Evolutionary conservation across 1,140 invertebrate species (phyloP), one percentile per base, ranked within the genome.

Genomic region (Sminthurides bifidus): DNA sequence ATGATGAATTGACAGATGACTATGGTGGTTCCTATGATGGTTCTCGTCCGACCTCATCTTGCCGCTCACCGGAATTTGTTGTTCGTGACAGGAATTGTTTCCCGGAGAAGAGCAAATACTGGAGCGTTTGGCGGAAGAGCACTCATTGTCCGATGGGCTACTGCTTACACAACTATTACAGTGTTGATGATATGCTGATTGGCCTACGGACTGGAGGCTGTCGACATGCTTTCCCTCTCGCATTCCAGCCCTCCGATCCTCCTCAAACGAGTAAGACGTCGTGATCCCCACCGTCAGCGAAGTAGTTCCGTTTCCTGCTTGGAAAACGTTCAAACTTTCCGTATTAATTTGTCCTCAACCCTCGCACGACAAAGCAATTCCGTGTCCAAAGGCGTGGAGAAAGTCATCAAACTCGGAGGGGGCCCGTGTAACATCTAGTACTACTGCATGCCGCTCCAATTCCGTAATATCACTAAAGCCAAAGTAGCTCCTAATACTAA

Each of bases 281-380:
- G 61, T 65, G 12, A 65, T 64, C 24, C 65, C 65, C 21, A 65
- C 45, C n/a, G 58, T 65, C 19, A 65, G 35, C 3, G 65, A 65
- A 30, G 63, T 45, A 10, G 58, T 51, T 3, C 63, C 56, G 10
- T 52, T 59, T 1, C 55, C 59, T 61, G 26, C 10, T 33, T 44
- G 35, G 8, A 38, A 40, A 43, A n/a, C 6, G 17, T 43, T 19
- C 17, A 43, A 5, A 10, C 6, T 12, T 8, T 10, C 8, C 14
- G 17, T 6, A 6, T 43, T 19, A 10, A 43, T 19, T 10, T 43
- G 6, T 43, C 8, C 17, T 19, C 21, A 14, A 8, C 21, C 40
- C 14, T 43, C 17, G 14, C 17, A 8, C 17, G 5, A 19, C 33
- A 8, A 35, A 35, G n/a, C 8, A n/a, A 35, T 35, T 8, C 8